Percentiles rank a stretch among this genome's conserved stretches.
Conservation (phyloP, 2,113 vertebrate species). For the Equus przewalskii region DNA sequence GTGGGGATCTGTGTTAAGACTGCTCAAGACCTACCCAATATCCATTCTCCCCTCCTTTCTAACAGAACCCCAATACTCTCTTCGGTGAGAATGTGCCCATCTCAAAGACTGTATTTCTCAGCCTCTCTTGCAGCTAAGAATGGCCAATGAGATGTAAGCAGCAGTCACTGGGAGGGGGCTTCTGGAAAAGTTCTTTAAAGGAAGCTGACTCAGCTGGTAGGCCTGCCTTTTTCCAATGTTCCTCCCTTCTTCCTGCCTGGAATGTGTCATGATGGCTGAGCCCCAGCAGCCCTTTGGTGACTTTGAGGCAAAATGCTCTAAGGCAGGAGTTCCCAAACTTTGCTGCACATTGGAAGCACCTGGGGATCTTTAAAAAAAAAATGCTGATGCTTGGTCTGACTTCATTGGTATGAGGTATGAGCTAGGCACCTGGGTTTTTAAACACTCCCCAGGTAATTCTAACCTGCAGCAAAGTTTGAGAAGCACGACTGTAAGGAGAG, state of each 20-base stretch:
- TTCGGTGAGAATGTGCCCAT: background rate
- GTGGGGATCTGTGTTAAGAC: background rate
- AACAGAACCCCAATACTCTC: background rate
- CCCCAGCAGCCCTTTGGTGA: background rate
- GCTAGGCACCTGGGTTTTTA: background rate
- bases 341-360: background rate
- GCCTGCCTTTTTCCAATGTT: background rate
- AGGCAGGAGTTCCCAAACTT: background rate
- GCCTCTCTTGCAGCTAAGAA: background rate
- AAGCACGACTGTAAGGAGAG: background rate
- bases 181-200: conserved; percentile 14
- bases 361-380: background rate
- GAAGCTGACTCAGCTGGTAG: background rate
- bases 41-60: background rate
- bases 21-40: background rate
- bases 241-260: background rate
- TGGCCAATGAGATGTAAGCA: background rate
- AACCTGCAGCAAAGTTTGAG: background rate
- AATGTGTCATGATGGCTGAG: background rate
- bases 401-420: background rate
- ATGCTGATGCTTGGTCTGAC: background rate
- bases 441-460: background rate
- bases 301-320: background rate
- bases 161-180: background rate
- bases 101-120: background rate